A percentile compares a stretch with the other conserved stretches of the same genome.
Evolutionary conservation across 2,888 invertebrate genomes (phyloP).

Genomic region (Rhodophaea formosa): DNA sequence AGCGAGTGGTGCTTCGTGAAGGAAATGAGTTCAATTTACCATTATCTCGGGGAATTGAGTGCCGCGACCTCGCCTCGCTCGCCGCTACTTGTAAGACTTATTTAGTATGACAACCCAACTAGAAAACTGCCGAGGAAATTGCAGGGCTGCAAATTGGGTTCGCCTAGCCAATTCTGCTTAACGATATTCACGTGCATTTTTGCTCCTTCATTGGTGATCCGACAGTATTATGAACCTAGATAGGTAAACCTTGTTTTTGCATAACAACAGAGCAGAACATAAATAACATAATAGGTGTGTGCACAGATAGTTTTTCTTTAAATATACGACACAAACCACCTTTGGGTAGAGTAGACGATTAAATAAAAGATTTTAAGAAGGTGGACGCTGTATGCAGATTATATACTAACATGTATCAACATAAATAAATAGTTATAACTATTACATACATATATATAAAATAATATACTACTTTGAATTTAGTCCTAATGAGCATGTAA

Average conservation of each 20-base stretch:
- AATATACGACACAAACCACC: too few species aligned
- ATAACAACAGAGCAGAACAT: too few species aligned
- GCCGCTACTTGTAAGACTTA: constrained; percentile 50
- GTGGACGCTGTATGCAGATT: too few species aligned
- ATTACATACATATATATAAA: too few species aligned
- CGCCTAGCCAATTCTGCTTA: constrained; percentile 37
- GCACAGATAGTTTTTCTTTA: too few species aligned
- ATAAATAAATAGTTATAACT: too few species aligned
- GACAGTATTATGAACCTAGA: background rate
- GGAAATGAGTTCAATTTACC: constrained; percentile 73
- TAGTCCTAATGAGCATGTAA: too few species aligned
- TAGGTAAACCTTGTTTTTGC: background rate
- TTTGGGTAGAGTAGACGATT: too few species aligned
- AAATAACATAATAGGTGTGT: too few species aligned
- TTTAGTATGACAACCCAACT: constrained; percentile 55
- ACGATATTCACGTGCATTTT: constrained; percentile 37
- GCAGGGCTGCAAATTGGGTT: constrained; percentile 47
- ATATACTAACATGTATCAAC: too few species aligned
- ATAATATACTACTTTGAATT: too few species aligned
- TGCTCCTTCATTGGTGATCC: constrained; percentile 17
- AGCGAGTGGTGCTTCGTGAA: constrained; percentile 44
- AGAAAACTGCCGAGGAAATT: constrained; percentile 57
- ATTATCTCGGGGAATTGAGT: constrained; percentile 65
- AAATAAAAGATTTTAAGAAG: too few species aligned
- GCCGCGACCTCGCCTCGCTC: constrained; percentile 49